These are phyloP conservation scores for Botia kubotai DNA, from an alignment of 2,797 vertebrate species.

Conservation along the genomic window DNA sequence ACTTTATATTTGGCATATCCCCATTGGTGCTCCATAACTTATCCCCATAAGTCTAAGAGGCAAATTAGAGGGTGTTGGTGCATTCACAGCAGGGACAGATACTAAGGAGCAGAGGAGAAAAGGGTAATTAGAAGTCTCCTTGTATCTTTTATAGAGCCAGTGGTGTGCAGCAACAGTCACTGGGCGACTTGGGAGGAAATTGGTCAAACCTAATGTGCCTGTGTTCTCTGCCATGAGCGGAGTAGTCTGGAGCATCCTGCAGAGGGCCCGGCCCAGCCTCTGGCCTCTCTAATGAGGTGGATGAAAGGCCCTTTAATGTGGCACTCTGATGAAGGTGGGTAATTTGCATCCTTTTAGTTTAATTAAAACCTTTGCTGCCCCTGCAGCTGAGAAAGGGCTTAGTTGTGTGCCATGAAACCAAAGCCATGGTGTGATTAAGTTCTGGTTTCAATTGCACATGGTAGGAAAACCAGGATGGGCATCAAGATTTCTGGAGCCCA, in stretches of 20 bases:
- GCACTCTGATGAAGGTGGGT: constrained; percentile 59
- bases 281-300: constrained; percentile 59
- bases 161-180: constrained; percentile 58
- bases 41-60: constrained; percentile 32
- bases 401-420: constrained; percentile 29
- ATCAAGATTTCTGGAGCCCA: background rate
- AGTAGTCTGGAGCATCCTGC: constrained; percentile 40
- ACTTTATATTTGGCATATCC: constrained; percentile 46
- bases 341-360: constrained; percentile 62
- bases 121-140: constrained; percentile 66
- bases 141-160: constrained; percentile 66
- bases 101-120: constrained; percentile 41
- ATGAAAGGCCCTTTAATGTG: constrained; percentile 66
- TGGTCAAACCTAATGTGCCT: constrained; percentile 35
- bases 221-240: constrained; percentile 41
- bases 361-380: constrained; percentile 62
- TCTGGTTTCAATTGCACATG: constrained; percentile 29
- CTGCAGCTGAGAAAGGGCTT: constrained; percentile 26
- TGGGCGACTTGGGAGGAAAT: constrained; percentile 60
- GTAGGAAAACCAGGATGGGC: background rate
- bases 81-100: constrained; percentile 43
- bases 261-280: constrained; percentile 37
- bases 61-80: constrained; percentile 62
- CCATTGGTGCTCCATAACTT: background rate
- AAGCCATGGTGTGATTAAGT: constrained; percentile 18